Base-by-base conservation (phyloP, 2,797 vertebrate genomes). In the Myotis findleyi region DNA sequence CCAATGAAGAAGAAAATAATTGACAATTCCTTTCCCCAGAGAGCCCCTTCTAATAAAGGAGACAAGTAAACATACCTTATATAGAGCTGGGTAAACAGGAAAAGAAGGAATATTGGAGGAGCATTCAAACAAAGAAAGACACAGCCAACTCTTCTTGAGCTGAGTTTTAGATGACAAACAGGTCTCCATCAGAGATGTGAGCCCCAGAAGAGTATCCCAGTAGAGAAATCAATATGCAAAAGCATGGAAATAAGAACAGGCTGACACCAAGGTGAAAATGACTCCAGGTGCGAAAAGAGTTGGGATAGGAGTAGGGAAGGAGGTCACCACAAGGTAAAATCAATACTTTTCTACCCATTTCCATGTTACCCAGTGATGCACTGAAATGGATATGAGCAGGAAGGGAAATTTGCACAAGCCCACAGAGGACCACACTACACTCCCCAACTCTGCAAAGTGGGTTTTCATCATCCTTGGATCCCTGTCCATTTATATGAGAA, bases 341-440 rank as follows among this genome's bases (percentile, higher is more conserved):
- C 18, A n/a, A 33, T 23, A 23, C 4, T 64, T 81, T 53, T 7
- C 47, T 86, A n/a, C 27, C 59, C 10, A 62, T 64, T 73, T 62
- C 51, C 81, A 57, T 9, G 33, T 16, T 21, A 33, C 14, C 14
- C 30, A 62, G 55, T 18, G 30, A 53, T 2, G 18, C 36, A 14
- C 0, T 21, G 23, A 55, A 68, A 47, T 71, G 23, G 20, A 38
- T 10, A 25, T 0, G 2, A 30, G 1, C 11, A 36, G 30, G 14
- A 89, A 51, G n/a, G n/a, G 27, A 85, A 36, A 84, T 82, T 76
- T 47, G 41, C 17, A 33, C 8, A 62, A 47, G 9, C 6, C 44
- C 59, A n/a, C 47, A 66, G 49, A 59, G 23, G 2, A 5, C 53
- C 5, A 4, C 0, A 21, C 1, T 9, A 16, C 0, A 41, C 8